These are phyloP conservation scores for Ctenicera cuprea DNA, from an alignment of 2,888 invertebrate species.

Conservation along the genomic window DNA sequence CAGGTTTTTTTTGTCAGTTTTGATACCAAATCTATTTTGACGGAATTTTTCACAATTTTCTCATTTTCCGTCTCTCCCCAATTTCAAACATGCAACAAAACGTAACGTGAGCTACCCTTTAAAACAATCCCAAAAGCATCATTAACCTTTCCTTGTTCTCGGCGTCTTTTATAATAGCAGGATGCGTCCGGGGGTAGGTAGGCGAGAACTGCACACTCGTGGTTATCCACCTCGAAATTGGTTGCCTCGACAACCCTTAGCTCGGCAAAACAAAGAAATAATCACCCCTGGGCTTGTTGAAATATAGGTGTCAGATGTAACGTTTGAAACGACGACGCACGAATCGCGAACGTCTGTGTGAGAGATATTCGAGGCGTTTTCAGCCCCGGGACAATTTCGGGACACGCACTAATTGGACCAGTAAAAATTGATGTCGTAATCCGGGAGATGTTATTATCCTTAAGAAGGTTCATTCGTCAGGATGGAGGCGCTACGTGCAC, in stretches of 20 bases:
- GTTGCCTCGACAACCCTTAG: slow-evolving; percentile 16
- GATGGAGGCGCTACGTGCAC: slow-evolving; percentile 34
- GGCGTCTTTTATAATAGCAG: slow-evolving; percentile 15
- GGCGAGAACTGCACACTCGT: slow-evolving; percentile 27
- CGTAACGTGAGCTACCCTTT: neutral
- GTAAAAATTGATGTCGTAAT: slow-evolving; percentile 56
- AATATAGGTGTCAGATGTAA: slow-evolving; percentile 41
- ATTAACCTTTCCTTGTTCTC: slow-evolving; percentile 21
- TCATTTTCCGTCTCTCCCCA: no score
- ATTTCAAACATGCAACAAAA: no score
- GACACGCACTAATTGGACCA: slow-evolving; percentile 44
- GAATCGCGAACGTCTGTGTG: slow-evolving; percentile 14
- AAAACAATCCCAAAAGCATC: slow-evolving; percentile 6
- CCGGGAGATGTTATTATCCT: slow-evolving; percentile 53
- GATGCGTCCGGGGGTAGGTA: slow-evolving; percentile 4
- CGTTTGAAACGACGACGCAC: slow-evolving; percentile 38
- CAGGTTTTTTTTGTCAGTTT: no score
- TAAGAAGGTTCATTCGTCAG: slow-evolving; percentile 53
- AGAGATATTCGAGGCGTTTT: slow-evolving; percentile 37
- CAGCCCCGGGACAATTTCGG: slow-evolving; percentile 24
- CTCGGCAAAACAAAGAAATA: slow-evolving; percentile 39
- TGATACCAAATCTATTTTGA: no score
- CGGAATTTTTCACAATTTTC: no score
- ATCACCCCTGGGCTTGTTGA: slow-evolving; percentile 34
- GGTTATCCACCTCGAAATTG: slow-evolving; percentile 21